phyloP scores from a whole-genome alignment of 2,797 vertebrate species.

The Austrolebias charrua region DNA sequence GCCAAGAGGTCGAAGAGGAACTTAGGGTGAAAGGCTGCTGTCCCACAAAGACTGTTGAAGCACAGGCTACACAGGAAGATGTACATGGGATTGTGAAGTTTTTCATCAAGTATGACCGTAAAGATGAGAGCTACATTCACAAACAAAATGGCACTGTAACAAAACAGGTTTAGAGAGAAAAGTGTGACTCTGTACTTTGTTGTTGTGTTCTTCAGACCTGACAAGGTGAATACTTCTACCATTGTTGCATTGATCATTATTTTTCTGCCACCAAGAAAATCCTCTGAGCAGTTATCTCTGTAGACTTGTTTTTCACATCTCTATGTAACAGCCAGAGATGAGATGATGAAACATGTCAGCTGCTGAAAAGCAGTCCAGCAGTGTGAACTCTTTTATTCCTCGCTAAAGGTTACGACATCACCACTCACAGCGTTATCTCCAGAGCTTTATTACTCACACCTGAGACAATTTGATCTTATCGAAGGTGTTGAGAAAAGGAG shows the following conservation, averaged over 20 bases:
- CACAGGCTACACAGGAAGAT: conserved; percentile 52
- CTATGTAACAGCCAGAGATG: neutral
- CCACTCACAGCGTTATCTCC: conserved; percentile 5
- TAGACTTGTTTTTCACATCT: neutral
- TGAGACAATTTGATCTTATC: neutral
- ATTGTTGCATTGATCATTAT: conserved; percentile 7
- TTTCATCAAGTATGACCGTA: conserved; percentile 44
- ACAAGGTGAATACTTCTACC: neutral
- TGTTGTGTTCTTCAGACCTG: conserved; percentile 1
- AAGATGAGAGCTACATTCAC: conserved; percentile 45
- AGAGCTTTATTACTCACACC: neutral
- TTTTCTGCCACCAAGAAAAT: neutral
- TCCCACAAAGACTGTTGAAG: conserved; percentile 51
- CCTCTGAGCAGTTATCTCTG: neutral
- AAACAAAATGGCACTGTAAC: conserved; percentile 38
- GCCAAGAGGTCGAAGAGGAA: conserved; percentile 48
- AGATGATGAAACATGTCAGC: neutral
- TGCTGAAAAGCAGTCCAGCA: neutral
- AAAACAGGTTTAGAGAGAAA: conserved; percentile 35
- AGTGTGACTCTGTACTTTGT: conserved; percentile 7
- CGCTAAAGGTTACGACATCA: neutral
- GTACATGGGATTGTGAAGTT: conserved; percentile 62
- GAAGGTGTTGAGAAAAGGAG: too few relatives aligned
- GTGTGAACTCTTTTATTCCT: neutral
- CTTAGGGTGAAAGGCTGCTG: conserved; percentile 56